A percentile compares a stretch with the other conserved stretches of the same genome.
Evolutionary conservation across 2,888 invertebrate species (phyloP).

Genomic region (Protodeltote pygarga): DNA sequence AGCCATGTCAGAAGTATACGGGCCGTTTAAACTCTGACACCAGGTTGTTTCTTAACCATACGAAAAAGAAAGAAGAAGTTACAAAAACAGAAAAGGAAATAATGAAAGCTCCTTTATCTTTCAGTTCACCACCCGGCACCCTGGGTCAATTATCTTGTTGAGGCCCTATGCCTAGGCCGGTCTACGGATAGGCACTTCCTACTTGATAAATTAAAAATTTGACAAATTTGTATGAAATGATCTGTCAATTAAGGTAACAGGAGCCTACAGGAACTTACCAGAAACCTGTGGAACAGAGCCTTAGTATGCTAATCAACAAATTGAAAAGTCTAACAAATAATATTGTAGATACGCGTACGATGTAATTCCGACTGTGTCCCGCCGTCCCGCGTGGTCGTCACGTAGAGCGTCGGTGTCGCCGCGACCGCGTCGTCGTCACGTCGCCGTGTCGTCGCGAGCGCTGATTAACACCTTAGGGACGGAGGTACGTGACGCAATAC

Average conservation of each 20-base stretch:
- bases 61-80: too few relatives aligned
- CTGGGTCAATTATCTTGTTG: not conserved
- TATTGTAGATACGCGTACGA: too few relatives aligned
- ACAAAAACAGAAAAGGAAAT: too few relatives aligned
- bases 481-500: slow-evolving; percentile 29
- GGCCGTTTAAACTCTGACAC: too few relatives aligned
- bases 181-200: too few relatives aligned
- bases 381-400: slow-evolving; percentile 12
- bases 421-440: slow-evolving; percentile 3
- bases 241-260: too few relatives aligned
- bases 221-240: not conserved
- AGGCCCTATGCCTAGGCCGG: too few relatives aligned
- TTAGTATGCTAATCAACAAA: slow-evolving; percentile 6
- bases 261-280: too few relatives aligned
- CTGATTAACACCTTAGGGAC: slow-evolving; percentile 33
- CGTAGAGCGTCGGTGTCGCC: slow-evolving; percentile 7
- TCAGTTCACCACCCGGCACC: not conserved
- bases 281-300: too few relatives aligned
- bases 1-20: too few relatives aligned
- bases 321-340: slow-evolving; percentile 11
- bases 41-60: too few relatives aligned
- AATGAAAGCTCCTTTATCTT: too few relatives aligned
- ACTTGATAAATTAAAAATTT: not conserved
- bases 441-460: slow-evolving; percentile 9
- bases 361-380: slow-evolving; percentile 12